Conservation (phyloP, 2,113 vertebrate genomes). For the Antennarius striatus region DNA sequence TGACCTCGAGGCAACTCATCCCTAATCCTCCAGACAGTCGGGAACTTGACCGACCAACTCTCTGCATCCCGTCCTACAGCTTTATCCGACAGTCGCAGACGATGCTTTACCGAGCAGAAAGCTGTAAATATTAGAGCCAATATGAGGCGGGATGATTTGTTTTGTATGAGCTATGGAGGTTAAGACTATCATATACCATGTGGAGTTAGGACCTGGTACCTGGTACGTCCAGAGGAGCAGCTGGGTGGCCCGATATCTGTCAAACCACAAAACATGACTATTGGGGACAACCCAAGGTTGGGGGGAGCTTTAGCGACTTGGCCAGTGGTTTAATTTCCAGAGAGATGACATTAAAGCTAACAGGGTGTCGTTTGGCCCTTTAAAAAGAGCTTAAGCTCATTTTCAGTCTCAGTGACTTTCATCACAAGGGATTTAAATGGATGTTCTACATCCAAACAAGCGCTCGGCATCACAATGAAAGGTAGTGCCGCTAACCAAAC, state of each 20-base stretch:
- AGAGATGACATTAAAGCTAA: conserved; percentile 46
- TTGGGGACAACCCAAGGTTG: conserved; percentile 30
- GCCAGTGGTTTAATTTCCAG: conserved; percentile 6
- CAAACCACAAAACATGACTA: conserved; percentile 38
- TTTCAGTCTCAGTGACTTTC: conserved; percentile 66
- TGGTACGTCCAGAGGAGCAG: conserved; percentile 27
- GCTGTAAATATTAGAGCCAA: conserved; percentile 40
- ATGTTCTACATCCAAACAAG: conserved; percentile 31
- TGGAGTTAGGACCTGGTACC: conserved; percentile 4
- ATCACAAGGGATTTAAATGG: conserved; percentile 55
- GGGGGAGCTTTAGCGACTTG: conserved; percentile 37
- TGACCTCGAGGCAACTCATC: conserved; percentile 24
- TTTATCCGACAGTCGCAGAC: conserved; percentile 30
- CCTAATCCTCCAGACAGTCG: neutral
- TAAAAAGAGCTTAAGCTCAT: conserved; percentile 62
- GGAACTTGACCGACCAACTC: conserved; percentile 5
- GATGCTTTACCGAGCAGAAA: conserved; percentile 29
- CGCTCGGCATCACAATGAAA: conserved; percentile 22
- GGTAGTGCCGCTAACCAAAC: conserved; percentile 28
- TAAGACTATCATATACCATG: conserved; percentile 16
- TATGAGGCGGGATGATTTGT: conserved; percentile 40
- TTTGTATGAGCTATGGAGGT: conserved; percentile 35
- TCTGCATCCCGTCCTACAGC: conserved; percentile 29
- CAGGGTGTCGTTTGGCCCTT: conserved; percentile 25
- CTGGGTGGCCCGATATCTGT: conserved; percentile 23